phyloP scores from a whole-genome alignment of 2,888 invertebrate species.

The Synanthedon andrenaeformis region DNA sequence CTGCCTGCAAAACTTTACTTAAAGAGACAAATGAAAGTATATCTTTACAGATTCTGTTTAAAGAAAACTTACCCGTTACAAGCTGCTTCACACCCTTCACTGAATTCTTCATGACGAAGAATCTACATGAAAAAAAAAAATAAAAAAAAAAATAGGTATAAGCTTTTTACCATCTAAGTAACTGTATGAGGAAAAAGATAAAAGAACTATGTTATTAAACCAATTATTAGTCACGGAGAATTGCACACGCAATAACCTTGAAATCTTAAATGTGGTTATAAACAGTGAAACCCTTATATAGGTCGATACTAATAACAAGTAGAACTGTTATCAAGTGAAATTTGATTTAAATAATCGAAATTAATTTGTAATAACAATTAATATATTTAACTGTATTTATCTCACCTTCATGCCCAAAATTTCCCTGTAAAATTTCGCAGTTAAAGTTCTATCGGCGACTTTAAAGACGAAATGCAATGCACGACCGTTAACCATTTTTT shows the following conservation, averaged over 20 bases:
- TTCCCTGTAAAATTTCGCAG: conserved; percentile 88
- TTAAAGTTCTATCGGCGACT: conserved; percentile 88
- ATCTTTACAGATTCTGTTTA: too few relatives aligned
- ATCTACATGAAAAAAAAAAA: conserved; percentile 68
- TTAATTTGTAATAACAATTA: too few relatives aligned
- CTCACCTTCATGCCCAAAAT: conserved; percentile 94
- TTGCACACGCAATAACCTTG: background rate
- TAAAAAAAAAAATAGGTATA: background rate
- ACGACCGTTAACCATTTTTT: conserved; percentile 74
- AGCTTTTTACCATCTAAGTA: too few relatives aligned
- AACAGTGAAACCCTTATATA: too few relatives aligned
- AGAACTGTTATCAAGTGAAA: too few relatives aligned
- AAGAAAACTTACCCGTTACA: conserved; percentile 87
- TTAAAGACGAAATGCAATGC: conserved; percentile 97
- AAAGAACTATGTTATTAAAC: too few relatives aligned
- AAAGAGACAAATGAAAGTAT: too few relatives aligned
- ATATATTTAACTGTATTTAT: background rate
- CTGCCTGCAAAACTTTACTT: too few relatives aligned
- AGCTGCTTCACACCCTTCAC: conserved; percentile 95
- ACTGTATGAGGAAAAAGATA: too few relatives aligned
- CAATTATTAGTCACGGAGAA: background rate
- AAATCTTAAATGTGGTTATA: too few relatives aligned
- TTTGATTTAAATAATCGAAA: too few relatives aligned
- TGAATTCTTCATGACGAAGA: conserved; percentile 96
- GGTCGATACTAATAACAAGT: too few relatives aligned